These are phyloP conservation scores for Orchesellides sinensis DNA, from an alignment of 2,888 invertebrate species.

Conservation along the genomic window DNA sequence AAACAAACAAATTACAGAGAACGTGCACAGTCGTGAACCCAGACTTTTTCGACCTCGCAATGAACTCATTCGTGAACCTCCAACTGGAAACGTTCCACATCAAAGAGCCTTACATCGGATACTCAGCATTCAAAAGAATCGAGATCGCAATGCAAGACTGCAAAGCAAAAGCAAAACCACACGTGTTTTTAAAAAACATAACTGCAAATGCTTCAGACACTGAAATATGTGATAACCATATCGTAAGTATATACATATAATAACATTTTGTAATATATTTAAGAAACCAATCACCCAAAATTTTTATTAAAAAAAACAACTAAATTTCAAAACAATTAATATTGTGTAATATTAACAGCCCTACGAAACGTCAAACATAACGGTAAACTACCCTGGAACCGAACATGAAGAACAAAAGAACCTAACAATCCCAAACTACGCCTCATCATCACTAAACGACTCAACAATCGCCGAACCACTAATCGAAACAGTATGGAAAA, in stretches of 20 bases:
- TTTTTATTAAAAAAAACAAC: not conserved
- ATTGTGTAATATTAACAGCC: not conserved
- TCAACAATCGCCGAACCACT: constrained; percentile 62
- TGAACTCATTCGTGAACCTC: constrained; percentile 39
- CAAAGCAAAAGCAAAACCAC: constrained; percentile 6
- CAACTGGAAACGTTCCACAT: constrained; percentile 45
- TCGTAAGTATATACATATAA: too few relatives aligned
- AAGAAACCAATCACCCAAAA: too few relatives aligned
- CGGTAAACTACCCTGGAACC: not conserved
- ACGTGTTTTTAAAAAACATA: constrained; percentile 13
- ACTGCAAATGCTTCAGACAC: not conserved
- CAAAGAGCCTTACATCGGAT: constrained; percentile 53
- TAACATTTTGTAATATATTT: too few relatives aligned
- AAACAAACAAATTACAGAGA: constrained; percentile 29
- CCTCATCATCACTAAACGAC: not conserved
- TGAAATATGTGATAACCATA: constrained; percentile 23
- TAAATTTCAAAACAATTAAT: constrained; percentile 3
- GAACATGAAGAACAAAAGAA: not conserved
- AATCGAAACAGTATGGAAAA: constrained; percentile 70
- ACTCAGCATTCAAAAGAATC: constrained; percentile 44
- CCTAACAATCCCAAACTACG: not conserved
- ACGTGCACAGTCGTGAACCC: constrained; percentile 22
- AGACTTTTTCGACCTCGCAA: constrained; percentile 42
- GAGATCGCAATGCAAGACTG: constrained; percentile 11
- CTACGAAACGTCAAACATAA: not conserved